Evolutionary conservation across 1,140 invertebrate genomes (phyloP).

Genomic region (Rhopalosiphum padi): DNA sequence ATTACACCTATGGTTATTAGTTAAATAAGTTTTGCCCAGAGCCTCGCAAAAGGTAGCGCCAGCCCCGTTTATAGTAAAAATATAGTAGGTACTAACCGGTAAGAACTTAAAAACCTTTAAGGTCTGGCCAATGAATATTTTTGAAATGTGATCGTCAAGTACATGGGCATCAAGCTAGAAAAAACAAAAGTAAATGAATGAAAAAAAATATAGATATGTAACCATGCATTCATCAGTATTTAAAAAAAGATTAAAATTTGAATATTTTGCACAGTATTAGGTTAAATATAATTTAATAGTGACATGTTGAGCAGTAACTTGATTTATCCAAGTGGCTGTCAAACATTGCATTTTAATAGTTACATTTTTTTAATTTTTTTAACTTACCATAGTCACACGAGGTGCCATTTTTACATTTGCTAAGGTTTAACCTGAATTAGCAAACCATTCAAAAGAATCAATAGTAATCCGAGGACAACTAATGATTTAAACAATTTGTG

Average conservation of each 20-base stretch:
- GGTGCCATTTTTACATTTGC: background rate
- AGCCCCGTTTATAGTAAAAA: background rate
- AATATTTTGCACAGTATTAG: background rate
- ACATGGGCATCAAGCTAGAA: slow-evolving; percentile 68
- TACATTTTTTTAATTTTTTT: background rate
- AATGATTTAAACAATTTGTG: background rate
- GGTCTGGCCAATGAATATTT: slow-evolving; percentile 67
- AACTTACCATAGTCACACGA: slow-evolving; percentile 45
- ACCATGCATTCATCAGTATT: background rate
- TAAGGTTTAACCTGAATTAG: background rate
- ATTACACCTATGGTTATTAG: too few species aligned
- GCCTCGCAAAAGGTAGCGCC: too few species aligned
- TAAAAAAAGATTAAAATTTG: background rate
- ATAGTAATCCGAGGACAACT: background rate
- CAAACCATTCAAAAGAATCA: background rate
- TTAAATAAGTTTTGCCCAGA: too few species aligned
- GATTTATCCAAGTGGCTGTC: background rate
- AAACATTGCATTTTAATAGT: background rate
- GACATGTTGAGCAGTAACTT: background rate
- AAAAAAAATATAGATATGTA: background rate
- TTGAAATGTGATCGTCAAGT: slow-evolving; percentile 68
- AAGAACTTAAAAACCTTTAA: slow-evolving; percentile 67
- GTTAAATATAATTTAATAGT: background rate
- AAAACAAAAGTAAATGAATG: slow-evolving; percentile 19
- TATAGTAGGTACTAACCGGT: slow-evolving; percentile 64